Base-by-base conservation (phyloP, 2,797 vertebrate genomes). In the Lepus oiostolus region DNA sequence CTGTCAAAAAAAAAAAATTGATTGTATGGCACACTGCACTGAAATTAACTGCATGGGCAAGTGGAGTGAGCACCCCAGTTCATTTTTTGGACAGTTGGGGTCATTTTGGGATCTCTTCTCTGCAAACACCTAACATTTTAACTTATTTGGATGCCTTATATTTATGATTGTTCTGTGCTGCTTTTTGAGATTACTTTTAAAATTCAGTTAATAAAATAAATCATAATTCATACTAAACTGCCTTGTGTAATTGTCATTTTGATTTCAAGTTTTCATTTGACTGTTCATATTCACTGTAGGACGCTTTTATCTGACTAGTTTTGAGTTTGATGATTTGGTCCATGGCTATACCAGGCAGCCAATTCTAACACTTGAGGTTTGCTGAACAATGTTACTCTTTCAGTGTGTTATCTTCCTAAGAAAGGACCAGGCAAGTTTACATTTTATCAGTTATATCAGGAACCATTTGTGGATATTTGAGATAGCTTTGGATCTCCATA, bases 201-300 rank as follows among this genome's bases (percentile, higher is more conserved):
- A 77, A 21, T 93, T 86, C 79, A 80, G 5, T 4, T 74, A 58
- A 88, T 68, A 70, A 75, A 50, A 76, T 30, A 80, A 79, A 83
- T 79, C 19, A 47, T 4, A 70, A 17, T 38, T 60, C 65, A 38
- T 2, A 62, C 10, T 50, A 32, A 83, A 58, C 3, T 30, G 5
- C 14, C 9, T 12, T 47, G 22, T 63, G 19, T 47, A 10, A 70
- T 21, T 11, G 1, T 70, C 8, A 32, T 5, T 72, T 58, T 30
- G 12, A 62, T 70, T 89, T 62, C 7, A 19, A 19, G 7, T n/a
- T 95, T 71, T 85, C 35, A 16, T 42, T 11, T 63, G 77, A 38
- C 10, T 54, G 14, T 68, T 54, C 7, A 62, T 91, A 22, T 63
- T 38, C 77, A 77, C 38, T 71, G 67, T 38, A 74, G 7, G 10